Conservation (phyloP, 1,140 invertebrate genomes). For the Nymphalis io region DNA sequence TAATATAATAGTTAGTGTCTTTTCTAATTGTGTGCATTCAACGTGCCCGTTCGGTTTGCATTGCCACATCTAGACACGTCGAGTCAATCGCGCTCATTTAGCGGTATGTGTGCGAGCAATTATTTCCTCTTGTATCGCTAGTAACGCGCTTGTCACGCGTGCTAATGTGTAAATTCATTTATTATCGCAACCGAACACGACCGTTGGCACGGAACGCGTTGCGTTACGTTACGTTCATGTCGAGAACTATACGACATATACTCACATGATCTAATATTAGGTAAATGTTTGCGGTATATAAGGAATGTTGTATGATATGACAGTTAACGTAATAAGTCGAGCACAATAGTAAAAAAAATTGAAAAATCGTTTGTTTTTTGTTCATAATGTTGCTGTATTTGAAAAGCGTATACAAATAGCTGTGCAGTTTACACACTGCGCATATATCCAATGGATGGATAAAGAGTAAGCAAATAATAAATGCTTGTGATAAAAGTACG, state of each 20-base stretch:
- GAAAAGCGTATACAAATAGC: too few relatives aligned
- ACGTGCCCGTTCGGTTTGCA: not conserved
- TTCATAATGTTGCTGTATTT: too few relatives aligned
- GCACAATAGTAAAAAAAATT: too few relatives aligned
- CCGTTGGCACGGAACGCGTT: not conserved
- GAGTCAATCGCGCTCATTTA: not conserved
- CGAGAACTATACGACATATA: not conserved
- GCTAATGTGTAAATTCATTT: slow-evolving; percentile 8
- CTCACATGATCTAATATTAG: not conserved
- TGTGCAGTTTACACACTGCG: too few relatives aligned
- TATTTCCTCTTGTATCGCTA: slow-evolving; percentile 3
- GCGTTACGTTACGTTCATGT: not conserved
- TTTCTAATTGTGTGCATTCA: not conserved
- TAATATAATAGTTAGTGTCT: too few relatives aligned
- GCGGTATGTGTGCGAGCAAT: not conserved
- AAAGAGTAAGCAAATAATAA: too few relatives aligned
- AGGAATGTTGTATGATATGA: not conserved
- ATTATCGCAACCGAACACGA: not conserved
- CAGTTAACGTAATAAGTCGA: too few relatives aligned
- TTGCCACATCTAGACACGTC: not conserved
- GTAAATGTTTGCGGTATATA: not conserved
- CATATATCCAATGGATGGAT: too few relatives aligned
- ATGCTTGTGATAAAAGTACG: not conserved
- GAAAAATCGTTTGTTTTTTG: too few relatives aligned
- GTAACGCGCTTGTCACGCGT: slow-evolving; percentile 7